Percentiles rank a stretch among this genome's conserved stretches.
These are phyloP conservation scores for Cinclus cinclus DNA, from an alignment of 2,113 vertebrate species.

Conservation along the genomic window DNA sequence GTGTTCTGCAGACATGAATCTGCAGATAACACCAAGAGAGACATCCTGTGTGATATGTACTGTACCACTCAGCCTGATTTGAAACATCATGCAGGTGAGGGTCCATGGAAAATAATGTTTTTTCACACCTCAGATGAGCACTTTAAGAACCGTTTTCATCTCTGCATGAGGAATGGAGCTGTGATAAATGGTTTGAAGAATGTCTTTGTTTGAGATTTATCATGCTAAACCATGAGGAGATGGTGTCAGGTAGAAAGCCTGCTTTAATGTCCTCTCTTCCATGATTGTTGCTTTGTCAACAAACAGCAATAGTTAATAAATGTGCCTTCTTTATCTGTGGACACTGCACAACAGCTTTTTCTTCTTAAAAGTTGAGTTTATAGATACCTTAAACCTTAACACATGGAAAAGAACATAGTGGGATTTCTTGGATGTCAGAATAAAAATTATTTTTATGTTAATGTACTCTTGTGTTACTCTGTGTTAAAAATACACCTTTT, in stretches of 20 bases:
- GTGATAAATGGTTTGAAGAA: neutral
- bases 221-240: neutral
- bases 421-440: neutral
- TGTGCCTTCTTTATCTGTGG: neutral
- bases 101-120: neutral
- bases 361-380: neutral
- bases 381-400: neutral
- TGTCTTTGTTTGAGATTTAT: neutral
- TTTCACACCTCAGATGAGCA: neutral
- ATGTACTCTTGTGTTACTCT: neutral
- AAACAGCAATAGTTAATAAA: neutral
- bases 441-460: neutral
- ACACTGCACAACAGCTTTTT: neutral
- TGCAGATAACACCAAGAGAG: neutral
- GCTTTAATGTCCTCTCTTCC: neutral
- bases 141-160: neutral
- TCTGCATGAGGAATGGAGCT: neutral
- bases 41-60: neutral
- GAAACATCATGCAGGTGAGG: neutral
- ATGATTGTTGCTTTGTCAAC: neutral
- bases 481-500: neutral
- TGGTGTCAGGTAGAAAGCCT: neutral
- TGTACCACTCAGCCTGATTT: neutral
- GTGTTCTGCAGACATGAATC: neutral
- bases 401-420: neutral